These are phyloP conservation scores for Phalanger gymnotis DNA, from an alignment of 2,797 vertebrate genomes.

Conservation along the genomic window DNA sequence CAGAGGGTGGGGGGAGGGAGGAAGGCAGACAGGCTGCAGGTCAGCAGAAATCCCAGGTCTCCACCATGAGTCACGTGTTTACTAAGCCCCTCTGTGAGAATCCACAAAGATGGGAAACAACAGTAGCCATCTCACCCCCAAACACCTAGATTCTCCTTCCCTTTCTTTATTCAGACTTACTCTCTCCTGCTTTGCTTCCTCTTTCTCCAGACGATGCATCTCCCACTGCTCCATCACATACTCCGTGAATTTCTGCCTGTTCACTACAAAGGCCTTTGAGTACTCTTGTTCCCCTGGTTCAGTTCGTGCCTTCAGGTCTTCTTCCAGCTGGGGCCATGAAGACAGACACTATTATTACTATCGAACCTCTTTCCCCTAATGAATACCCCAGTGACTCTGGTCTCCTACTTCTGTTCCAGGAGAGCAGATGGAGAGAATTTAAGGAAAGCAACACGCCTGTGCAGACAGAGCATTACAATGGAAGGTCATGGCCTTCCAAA, in stretches of 20 bases:
- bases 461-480: no score
- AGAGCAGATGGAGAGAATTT: not conserved
- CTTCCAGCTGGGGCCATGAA: conserved; percentile 89
- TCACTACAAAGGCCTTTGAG: conserved; percentile 87
- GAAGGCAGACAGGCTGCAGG: not conserved
- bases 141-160: fast-evolving
- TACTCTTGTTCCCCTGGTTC: conserved; percentile 90
- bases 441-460: not conserved
- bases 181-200: conserved; percentile 92
- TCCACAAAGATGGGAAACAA: not conserved
- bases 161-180: conserved; percentile 80
- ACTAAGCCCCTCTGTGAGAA: not conserved
- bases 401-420: not conserved
- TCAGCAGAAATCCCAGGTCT: not conserved
- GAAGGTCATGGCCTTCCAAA: not conserved
- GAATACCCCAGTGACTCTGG: not conserved
- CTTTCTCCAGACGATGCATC: conserved; percentile 89
- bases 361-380: not conserved
- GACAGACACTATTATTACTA: not conserved
- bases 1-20: not conserved
- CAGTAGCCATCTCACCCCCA: not conserved
- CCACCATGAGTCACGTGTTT: not conserved
- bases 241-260: conserved; percentile 91
- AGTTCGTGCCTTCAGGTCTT: conserved; percentile 89
- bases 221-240: conserved; percentile 93